These are phyloP conservation scores for Coregonus sp. DNA, from an alignment of 2,797 vertebrate genomes.

Conservation along the genomic window DNA sequence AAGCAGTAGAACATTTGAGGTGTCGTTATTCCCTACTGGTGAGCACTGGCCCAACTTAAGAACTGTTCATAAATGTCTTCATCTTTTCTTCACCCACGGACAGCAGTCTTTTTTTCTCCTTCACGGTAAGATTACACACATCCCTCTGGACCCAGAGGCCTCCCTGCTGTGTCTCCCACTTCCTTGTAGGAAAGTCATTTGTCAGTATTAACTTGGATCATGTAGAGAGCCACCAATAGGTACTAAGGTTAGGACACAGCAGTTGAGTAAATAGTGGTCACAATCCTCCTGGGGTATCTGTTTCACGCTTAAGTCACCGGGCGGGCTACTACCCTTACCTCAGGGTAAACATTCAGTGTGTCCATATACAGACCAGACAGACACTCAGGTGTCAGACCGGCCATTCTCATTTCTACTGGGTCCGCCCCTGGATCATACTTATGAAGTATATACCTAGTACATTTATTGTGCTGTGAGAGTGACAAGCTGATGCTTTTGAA, in stretches of 20 bases:
- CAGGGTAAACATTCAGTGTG: conserved; percentile 62
- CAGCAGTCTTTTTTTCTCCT: conserved; percentile 1
- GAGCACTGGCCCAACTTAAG: not conserved
- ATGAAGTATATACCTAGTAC: not conserved
- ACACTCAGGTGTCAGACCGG: conserved; percentile 60
- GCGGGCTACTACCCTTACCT: conserved; percentile 65
- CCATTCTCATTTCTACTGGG: conserved; percentile 19
- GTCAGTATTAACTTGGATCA: conserved; percentile 82
- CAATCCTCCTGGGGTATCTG: conserved; percentile 60
- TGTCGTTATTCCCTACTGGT: not conserved
- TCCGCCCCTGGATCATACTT: not conserved
- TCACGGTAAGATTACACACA: conserved; percentile 49
- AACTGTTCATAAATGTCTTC: not conserved
- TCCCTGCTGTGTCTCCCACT: conserved; percentile 46
- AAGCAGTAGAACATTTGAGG: not conserved
- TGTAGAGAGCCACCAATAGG: conserved; percentile 69
- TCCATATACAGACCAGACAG: conserved; percentile 35
- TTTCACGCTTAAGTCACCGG: conserved; percentile 63
- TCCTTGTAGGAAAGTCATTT: conserved; percentile 78
- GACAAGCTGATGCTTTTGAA: not conserved
- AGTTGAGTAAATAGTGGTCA: conserved; percentile 80
- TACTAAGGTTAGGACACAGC: conserved; percentile 74
- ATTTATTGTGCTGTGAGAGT: not conserved
- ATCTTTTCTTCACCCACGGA: not conserved
- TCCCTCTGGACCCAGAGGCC: not conserved